Conservation (phyloP, 23 tunicate species). For the Halocynthia aurantium region DNA sequence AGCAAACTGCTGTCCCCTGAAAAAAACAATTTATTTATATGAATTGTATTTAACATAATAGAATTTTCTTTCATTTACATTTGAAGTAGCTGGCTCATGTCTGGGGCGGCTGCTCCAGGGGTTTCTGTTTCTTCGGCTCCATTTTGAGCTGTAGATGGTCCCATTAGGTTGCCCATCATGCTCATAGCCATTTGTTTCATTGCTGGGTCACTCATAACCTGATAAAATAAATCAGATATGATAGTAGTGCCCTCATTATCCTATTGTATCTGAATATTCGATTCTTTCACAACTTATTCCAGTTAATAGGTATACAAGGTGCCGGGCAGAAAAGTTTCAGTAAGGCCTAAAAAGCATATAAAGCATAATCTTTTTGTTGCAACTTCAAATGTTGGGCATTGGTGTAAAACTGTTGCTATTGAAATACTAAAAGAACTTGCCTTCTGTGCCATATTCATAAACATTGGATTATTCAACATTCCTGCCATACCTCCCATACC, state of each 20-base stretch:
- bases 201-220: constrained; percentile 74
- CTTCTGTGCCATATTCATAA: constrained; percentile 90
- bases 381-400: too few relatives aligned
- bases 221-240: not conserved
- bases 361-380: too few relatives aligned
- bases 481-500: constrained; percentile 50
- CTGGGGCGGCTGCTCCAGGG: constrained; percentile 12
- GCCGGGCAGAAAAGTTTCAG: too few relatives aligned
- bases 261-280: too few relatives aligned
- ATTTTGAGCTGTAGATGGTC: constrained; percentile 10
- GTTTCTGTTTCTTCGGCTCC: constrained; percentile 19
- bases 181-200: constrained; percentile 94
- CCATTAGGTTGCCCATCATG: constrained; percentile 85
- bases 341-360: too few relatives aligned
- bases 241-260: too few relatives aligned
- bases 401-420: too few relatives aligned
- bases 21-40: not conserved
- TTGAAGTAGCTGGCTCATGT: constrained; percentile 46
- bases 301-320: too few relatives aligned
- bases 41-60: not conserved
- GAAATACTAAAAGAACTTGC: constrained; percentile 15
- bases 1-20: constrained; percentile 92
- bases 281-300: too few relatives aligned
- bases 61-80: constrained; percentile 33
- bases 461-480: constrained; percentile 68